These are phyloP conservation scores for Platysternon megacephalum DNA, from an alignment of 2,113 vertebrate species.

Conservation along the genomic window DNA sequence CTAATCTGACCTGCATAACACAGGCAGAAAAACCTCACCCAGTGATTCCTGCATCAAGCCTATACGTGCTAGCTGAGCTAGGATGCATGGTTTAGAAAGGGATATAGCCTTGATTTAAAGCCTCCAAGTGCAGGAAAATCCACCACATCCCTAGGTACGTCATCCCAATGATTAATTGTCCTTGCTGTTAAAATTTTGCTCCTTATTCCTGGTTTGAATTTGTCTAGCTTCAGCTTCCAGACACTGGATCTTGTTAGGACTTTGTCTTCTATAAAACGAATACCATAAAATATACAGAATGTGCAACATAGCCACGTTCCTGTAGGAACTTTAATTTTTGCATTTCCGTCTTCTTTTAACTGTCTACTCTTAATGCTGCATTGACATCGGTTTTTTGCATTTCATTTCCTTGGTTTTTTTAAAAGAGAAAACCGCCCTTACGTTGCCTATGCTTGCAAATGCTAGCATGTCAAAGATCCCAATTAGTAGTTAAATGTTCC, in stretches of 20 bases:
- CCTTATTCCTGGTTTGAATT: accelerated
- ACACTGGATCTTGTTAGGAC: not conserved
- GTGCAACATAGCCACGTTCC: not conserved
- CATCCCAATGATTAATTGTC: not conserved
- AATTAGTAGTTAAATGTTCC: not conserved
- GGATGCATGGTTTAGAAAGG: not conserved
- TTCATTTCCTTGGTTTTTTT: not conserved
- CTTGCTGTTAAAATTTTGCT: not conserved
- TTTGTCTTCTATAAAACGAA: not conserved
- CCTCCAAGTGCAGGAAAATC: not conserved
- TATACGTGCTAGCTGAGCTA: not conserved
- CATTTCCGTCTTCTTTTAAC: not conserved
- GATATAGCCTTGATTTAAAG: not conserved
- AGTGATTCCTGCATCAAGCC: not conserved
- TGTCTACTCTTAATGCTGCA: not conserved
- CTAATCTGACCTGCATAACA: not conserved
- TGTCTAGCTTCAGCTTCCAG: not conserved
- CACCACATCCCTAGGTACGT: not conserved
- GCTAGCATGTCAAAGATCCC: not conserved
- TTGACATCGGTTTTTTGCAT: not conserved
- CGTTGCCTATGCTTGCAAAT: not conserved
- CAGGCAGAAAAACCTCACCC: not conserved
- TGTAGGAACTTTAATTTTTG: not conserved
- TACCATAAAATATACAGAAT: not conserved
- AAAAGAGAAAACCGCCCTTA: not conserved